phyloP scores from a whole-genome alignment of 1,140 invertebrate species.

The Tenebrio molitor region DNA sequence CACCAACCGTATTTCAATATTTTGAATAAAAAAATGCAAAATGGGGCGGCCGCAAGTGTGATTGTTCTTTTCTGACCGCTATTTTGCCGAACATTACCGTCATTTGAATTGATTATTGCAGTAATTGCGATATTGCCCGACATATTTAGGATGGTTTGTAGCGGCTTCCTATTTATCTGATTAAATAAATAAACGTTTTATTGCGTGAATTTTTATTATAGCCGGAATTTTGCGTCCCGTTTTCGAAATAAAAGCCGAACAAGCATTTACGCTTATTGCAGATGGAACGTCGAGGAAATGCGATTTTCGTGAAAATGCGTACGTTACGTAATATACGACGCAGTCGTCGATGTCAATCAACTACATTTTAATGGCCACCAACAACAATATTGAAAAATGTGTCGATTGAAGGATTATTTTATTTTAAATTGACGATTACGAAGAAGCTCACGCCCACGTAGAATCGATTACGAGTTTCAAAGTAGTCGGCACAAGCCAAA shows the following conservation, averaged over 20 bases:
- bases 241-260: background rate
- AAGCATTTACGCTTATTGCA: background rate
- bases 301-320: conserved; percentile 17
- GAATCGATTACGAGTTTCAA: conserved; percentile 29
- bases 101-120: conserved; percentile 55
- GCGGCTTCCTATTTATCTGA: conserved; percentile 50
- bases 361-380: background rate
- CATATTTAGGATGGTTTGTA: conserved; percentile 53
- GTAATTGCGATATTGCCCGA: conserved; percentile 40
- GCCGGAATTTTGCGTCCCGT: background rate
- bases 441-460: conserved; percentile 28
- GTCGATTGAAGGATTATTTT: background rate
- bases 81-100: conserved; percentile 45
- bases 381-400: background rate
- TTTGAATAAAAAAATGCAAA: background rate
- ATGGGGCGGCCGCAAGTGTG: background rate
- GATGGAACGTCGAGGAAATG: background rate
- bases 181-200: conserved; percentile 50
- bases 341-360: conserved; percentile 36
- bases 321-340: conserved; percentile 34
- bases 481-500: conserved; percentile 8
- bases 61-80: conserved; percentile 27
- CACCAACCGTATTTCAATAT: background rate
- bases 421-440: conserved; percentile 6
- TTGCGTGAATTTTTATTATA: conserved; percentile 40